Base-by-base conservation (phyloP, 2,113 vertebrate species). In the Ginglymostoma cirratum region DNA sequence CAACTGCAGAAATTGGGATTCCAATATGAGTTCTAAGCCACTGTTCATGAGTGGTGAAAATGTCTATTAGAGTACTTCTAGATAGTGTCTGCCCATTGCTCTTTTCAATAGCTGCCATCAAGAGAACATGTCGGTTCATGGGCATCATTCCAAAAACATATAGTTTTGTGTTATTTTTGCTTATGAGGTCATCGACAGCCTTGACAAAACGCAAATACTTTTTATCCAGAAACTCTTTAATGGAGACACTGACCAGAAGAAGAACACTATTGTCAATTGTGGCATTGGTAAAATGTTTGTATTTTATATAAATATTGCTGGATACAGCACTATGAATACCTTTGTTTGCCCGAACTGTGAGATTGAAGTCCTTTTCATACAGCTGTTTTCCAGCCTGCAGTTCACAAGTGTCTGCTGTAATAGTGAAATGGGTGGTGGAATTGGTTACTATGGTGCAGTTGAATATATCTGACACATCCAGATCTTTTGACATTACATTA, bases 111-210 rank as follows among this genome's bases (percentile, higher is more conserved):
- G 97, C 97, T 89, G 97, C 97, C 95, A 98, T 95, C 42, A 98
- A 96, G 95, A 98, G 96, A 87, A 97, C 97, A 96, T 97, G 96
- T 34, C 96, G 96, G 23, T 96, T 97, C 78, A 97, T 96, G 23
- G 96, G 96, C 96, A 97, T 97, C 55, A 98, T 97, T 96, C 97
- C 98, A 97, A 98, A 98, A 1, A 98, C 97, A 78, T 98, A 97
- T 27, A 97, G 97, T 96, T 98, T 98, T 5, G 97, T 98, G 52
- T 97, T 97, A 96, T 98, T 97, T 0, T 98, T 96, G 96, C 98
- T 98, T 80, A 98, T 98, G 38, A 98, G 96, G 96, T 97, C 97
- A 96, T 98, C 97, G 70, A 98, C 96, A 72, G 97, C 97, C 97
- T 98, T 98, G 5, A 97, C 96, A 96, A 98, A 98, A 96, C 96